Evolutionary conservation across 2,113 vertebrate species (phyloP), one percentile per base, ranked within the genome.

Genomic region (Nannobrachium achirus): DNA sequence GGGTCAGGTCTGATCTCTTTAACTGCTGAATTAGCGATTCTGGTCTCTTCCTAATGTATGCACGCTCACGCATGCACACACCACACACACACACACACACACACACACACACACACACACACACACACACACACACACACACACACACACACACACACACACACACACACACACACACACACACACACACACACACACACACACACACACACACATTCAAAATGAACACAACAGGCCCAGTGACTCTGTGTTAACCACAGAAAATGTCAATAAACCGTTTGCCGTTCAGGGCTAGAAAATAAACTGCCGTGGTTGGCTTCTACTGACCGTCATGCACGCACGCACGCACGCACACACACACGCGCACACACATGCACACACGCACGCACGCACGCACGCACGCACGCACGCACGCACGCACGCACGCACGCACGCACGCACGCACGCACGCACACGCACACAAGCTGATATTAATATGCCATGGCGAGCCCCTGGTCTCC

Each of bases 1-100:
- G 16, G 3, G 38, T 18, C n/a, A 38, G 0, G 61, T 61, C 79
- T 88, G 83, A 88, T 86, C 83, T 86, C 81, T 84, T 78, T 77
- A 88, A 88, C 25, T 49, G 71, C 50, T 76, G 68, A 79, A 60
- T 75, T 48, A 52, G 74, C 76, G 79, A 78, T 76, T 78, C 73
- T 76, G 51, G 56, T 61, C n/a, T 19, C 38, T 14, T 44, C 48
- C 19, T 25, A 18, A 14, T 56, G 38, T 14, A 44, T n/a, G 69
- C 61, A 62, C 66, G 40, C 71, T 41, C 51, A 7, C 14, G 48
- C 11, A 57, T 56, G 57, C 49, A 66, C 70, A 71, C 65, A 53
- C 38, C 59, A 61, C n/a, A n/a, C n/a, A n/a, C n/a, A n/a, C n/a
- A n/a, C n/a, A n/a, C n/a, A n/a, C n/a, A n/a, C n/a, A 5, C 25